phyloP scores from a whole-genome alignment of 2,888 invertebrate species.

The Orthonychiurus folsomi region DNA sequence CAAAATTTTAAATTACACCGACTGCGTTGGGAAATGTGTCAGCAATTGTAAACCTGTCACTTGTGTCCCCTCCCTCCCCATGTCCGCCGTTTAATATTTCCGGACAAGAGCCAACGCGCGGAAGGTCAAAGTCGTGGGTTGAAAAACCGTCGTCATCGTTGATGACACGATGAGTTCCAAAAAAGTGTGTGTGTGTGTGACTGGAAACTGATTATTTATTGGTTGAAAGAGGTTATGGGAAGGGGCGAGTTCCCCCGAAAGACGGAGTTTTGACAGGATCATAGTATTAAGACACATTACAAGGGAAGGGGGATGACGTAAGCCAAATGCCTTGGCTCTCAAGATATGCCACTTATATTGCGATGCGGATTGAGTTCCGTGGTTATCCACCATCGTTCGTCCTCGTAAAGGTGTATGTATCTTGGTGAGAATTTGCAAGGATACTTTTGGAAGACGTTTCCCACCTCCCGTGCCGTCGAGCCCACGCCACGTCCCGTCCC shows the following conservation, averaged over 20 bases:
- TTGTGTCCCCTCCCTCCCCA: neutral
- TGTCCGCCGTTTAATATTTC: neutral
- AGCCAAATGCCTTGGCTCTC: too few relatives aligned
- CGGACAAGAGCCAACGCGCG: neutral
- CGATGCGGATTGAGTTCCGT: too few relatives aligned
- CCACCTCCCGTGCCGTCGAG: neutral
- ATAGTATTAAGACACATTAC: neutral
- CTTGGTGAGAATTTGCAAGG: constrained; percentile 1
- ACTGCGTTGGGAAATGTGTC: too few relatives aligned
- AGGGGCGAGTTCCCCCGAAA: neutral
- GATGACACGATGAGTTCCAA: too few relatives aligned
- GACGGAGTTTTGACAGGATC: neutral
- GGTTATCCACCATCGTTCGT: too few relatives aligned
- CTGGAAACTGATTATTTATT: neutral
- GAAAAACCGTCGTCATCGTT: too few relatives aligned
- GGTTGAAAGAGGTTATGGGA: neutral
- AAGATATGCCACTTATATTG: too few relatives aligned
- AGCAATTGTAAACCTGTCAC: neutral
- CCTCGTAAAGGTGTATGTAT: too few relatives aligned
- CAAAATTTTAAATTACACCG: too few relatives aligned
- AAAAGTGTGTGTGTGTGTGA: too few relatives aligned
- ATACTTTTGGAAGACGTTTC: too few relatives aligned
- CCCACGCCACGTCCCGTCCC: neutral
- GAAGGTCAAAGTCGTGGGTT: neutral
- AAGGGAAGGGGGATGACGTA: too few relatives aligned